These are phyloP conservation scores for Slavum lentiscoides DNA, from an alignment of 2,888 invertebrate species.

Conservation along the genomic window DNA sequence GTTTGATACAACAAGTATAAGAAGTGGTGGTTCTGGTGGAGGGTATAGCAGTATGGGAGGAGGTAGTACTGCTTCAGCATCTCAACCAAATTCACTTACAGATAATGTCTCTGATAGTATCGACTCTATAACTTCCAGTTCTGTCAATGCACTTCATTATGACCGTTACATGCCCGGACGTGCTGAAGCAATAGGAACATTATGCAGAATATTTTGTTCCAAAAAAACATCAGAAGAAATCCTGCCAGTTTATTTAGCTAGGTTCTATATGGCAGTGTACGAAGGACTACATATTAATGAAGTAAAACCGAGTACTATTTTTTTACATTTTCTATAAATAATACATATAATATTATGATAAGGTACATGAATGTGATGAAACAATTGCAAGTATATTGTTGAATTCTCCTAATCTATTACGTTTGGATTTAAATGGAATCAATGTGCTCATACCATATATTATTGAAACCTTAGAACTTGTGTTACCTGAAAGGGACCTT, in stretches of 20 bases:
- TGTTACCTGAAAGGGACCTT: constrained; percentile 83
- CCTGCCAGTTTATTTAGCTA: constrained; percentile 86
- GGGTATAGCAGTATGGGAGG: constrained; percentile 51
- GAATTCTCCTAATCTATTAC: constrained; percentile 84
- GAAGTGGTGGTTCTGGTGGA: constrained; percentile 54
- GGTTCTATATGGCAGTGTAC: constrained; percentile 89
- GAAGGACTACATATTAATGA: constrained; percentile 78
- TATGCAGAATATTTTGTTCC: constrained; percentile 94
- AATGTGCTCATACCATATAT: constrained; percentile 88
- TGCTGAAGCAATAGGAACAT: constrained; percentile 91
- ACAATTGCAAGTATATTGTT: constrained; percentile 85
- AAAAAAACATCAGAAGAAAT: constrained; percentile 94
- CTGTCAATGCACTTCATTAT: constrained; percentile 27
- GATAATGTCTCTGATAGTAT: constrained; percentile 55
- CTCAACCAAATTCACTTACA: constrained; percentile 69
- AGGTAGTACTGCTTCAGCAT: constrained; percentile 57
- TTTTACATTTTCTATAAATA: neutral
- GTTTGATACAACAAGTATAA: constrained; percentile 60
- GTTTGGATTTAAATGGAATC: constrained; percentile 89
- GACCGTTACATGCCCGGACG: constrained; percentile 68
- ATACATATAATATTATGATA: constrained; percentile 53
- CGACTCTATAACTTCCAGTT: constrained; percentile 52
- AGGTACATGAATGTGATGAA: constrained; percentile 69
- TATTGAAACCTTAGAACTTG: constrained; percentile 85
- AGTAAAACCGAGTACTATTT: constrained; percentile 58